phyloP scores from a whole-genome alignment of 2,888 invertebrate species.

The Portevinia maculata region DNA sequence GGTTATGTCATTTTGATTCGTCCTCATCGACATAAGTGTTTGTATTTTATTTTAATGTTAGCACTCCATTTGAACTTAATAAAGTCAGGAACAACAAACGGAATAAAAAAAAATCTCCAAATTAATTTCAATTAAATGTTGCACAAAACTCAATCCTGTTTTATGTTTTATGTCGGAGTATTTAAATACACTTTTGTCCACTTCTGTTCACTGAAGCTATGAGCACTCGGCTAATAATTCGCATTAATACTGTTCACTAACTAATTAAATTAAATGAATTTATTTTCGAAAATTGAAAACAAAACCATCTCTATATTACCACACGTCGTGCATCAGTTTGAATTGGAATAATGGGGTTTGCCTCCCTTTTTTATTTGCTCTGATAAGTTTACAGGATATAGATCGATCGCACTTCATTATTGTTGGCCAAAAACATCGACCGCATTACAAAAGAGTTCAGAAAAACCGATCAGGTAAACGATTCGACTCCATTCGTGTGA shows the following conservation, averaged over 20 bases:
- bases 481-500: background rate
- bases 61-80: background rate
- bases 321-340: constrained; percentile 21
- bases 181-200: constrained; percentile 25
- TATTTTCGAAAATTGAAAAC: constrained; percentile 74
- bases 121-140: constrained; percentile 67
- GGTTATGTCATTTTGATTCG: no score
- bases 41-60: background rate
- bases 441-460: constrained; percentile 46
- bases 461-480: background rate
- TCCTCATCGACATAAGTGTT: no score
- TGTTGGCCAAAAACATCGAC: constrained; percentile 39
- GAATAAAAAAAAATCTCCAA: constrained; percentile 29
- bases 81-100: background rate
- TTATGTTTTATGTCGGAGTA: constrained; percentile 12
- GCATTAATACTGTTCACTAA: constrained; percentile 68
- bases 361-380: background rate
- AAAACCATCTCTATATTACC: constrained; percentile 49
- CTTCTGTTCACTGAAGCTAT: constrained; percentile 32
- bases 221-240: constrained; percentile 64
- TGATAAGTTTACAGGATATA: constrained; percentile 27
- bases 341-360: constrained; percentile 7
- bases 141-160: constrained; percentile 41
- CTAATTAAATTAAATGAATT: constrained; percentile 74
- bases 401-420: constrained; percentile 53